These are phyloP conservation scores for Embiotoca jacksoni DNA, from an alignment of 2,113 vertebrate genomes.

Conservation along the genomic window DNA sequence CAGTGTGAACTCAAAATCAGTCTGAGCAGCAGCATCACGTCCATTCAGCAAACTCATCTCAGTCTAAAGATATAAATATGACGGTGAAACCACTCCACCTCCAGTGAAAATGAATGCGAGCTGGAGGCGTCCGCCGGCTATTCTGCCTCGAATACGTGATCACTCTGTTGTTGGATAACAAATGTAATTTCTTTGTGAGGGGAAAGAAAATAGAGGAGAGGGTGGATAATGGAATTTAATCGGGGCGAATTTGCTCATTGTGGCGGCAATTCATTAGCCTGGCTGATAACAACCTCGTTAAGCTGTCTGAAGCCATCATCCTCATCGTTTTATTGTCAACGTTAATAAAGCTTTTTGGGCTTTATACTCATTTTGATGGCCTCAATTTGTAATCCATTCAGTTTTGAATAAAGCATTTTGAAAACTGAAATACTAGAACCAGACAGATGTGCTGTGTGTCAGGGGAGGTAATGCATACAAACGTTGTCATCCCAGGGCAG, in stretches of 20 bases:
- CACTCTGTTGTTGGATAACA: slow-evolving; percentile 41
- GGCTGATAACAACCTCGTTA: slow-evolving; percentile 42
- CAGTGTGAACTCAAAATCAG: slow-evolving; percentile 19
- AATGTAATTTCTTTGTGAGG: slow-evolving; percentile 32
- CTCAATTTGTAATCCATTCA: slow-evolving; percentile 26
- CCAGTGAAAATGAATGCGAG: neutral
- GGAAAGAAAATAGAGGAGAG: slow-evolving; percentile 23
- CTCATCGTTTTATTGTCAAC: slow-evolving; percentile 28
- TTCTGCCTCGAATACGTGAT: slow-evolving; percentile 35
- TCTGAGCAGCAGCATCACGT: neutral
- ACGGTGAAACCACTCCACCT: neutral
- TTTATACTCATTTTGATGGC: slow-evolving; percentile 8
- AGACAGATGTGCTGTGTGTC: neutral
- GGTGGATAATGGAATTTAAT: slow-evolving; percentile 41
- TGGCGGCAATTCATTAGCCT: slow-evolving; percentile 53
- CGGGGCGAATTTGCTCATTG: slow-evolving; percentile 50
- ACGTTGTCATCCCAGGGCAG: neutral
- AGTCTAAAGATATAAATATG: neutral
- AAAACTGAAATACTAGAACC: neutral
- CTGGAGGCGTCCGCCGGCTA: slow-evolving; percentile 4
- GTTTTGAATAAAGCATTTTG: neutral
- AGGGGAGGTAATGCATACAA: neutral
- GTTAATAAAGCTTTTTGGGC: slow-evolving; percentile 51
- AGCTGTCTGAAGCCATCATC: slow-evolving; percentile 36
- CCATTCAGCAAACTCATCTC: neutral